Conservation (phyloP, 2,797 vertebrate species). For the Anguilla marmorata region DNA sequence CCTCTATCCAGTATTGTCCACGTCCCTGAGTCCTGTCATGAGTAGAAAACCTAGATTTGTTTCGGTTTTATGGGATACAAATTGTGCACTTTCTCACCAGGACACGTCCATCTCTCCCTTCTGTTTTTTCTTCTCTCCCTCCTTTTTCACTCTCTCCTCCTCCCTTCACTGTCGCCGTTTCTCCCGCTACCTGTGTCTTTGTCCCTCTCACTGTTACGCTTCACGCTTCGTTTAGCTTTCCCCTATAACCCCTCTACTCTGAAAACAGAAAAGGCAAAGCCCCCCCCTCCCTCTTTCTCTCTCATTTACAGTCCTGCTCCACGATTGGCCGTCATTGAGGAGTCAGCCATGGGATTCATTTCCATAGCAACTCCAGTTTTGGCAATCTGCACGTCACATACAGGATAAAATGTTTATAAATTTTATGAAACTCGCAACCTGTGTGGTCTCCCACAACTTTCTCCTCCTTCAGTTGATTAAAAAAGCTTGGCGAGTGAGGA, state of each 20-base stretch:
- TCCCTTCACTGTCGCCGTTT: constrained; percentile 46
- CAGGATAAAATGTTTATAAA: constrained; percentile 62
- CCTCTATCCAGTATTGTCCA: constrained; percentile 28
- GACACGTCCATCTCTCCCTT: constrained; percentile 32
- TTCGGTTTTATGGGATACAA: constrained; percentile 38
- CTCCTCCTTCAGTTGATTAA: constrained; percentile 39
- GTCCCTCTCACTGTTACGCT: constrained; percentile 70
- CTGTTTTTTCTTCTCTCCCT: constrained; percentile 24
- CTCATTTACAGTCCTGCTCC: constrained; percentile 60
- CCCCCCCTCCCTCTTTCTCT: constrained; percentile 49
- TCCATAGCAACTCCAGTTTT: constrained; percentile 53
- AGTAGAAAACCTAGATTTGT: constrained; percentile 40
- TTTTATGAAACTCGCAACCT: constrained; percentile 55
- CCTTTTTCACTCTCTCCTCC: constrained; percentile 25
- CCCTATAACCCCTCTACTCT: constrained; percentile 64
- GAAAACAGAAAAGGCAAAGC: constrained; percentile 61
- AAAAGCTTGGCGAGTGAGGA: constrained; percentile 43
- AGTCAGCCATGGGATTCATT: constrained; percentile 64
- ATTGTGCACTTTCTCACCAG: constrained; percentile 15
- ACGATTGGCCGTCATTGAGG: constrained; percentile 67
- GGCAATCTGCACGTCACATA: constrained; percentile 54
- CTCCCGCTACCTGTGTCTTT: constrained; percentile 64
- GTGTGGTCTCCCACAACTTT: constrained; percentile 58
- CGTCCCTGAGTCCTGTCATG: constrained; percentile 13
- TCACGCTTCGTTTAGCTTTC: constrained; percentile 72